Percentiles rank a stretch among this genome's conserved stretches.
Evolutionary conservation across 2,888 invertebrate genomes (phyloP).

Genomic region (Drosophila hamatofila): DNA sequence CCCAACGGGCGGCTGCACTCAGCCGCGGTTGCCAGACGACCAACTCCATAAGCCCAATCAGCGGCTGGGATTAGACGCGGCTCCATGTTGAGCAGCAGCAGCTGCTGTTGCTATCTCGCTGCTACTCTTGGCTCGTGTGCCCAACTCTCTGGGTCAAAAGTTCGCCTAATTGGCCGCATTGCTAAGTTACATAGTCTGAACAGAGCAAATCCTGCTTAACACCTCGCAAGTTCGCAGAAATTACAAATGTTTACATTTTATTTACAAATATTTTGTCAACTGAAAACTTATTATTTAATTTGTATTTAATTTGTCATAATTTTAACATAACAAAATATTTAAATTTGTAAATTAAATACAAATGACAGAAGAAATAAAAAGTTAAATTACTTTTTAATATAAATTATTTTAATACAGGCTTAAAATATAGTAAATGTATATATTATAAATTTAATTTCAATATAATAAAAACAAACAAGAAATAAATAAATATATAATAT

Average conservation of each 20-base stretch:
- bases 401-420: too few species aligned
- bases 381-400: too few species aligned
- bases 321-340: too few species aligned
- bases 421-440: too few species aligned
- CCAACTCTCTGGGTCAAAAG: conserved; percentile 16
- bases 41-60: conserved; percentile 38
- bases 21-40: conserved; percentile 43
- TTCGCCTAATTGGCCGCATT: conserved; percentile 41
- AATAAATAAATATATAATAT: too few species aligned
- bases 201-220: conserved; percentile 3
- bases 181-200: conserved; percentile 12
- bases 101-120: conserved; percentile 1
- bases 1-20: conserved; percentile 22
- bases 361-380: too few species aligned
- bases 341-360: too few species aligned
- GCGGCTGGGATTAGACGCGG: conserved; percentile 54
- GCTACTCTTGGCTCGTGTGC: neutral
- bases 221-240: neutral
- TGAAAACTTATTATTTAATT: too few species aligned
- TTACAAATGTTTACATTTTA: neutral
- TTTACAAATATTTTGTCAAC: neutral
- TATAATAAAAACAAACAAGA: too few species aligned
- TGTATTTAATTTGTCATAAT: too few species aligned
- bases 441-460: too few species aligned
- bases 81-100: conserved; percentile 58